Base-by-base conservation (phyloP, 2,113 vertebrate genomes). In the Chaetura pelagica region DNA sequence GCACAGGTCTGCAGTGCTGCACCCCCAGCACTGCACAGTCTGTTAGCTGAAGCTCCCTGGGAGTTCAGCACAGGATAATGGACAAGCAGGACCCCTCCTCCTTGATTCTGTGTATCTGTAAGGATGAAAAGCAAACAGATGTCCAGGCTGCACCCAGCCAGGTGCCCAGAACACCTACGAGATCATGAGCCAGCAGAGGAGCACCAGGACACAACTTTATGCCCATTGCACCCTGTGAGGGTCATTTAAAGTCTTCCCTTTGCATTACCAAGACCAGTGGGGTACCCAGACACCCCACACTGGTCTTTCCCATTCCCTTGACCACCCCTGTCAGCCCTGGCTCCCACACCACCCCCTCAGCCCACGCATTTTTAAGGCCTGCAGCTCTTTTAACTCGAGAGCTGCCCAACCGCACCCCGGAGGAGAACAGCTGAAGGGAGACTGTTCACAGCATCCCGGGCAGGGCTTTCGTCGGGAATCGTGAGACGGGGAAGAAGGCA, bases 401-500 rank as follows among this genome's bases (percentile, higher is more conserved):
- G 6, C 29, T 3, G 26, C 44, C 66, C 10, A 38, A 7, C 0
- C 1, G 11, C n/a, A n/a, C n/a, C n/a, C n/a, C n/a, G n/a, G n/a
- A n/a, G n/a, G n/a, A n/a, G n/a, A n/a, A n/a, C n/a, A n/a, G n/a
- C n/a, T n/a, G n/a, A 42, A n/a, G 29, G n/a, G 24, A 3, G 12
- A 63, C 4, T 64, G 42, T 40, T 18, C 42, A 2, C 35, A 34
- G 12, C 2, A 35, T 6, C 14, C 12, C 16, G 4, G 54, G 17
- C 29, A 73, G 44, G 7, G 12, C 2, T 26, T 77, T 40, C 58
- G 13, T 13, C 8, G 23, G 23, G 32, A 22, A 4, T 8, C 0
- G 54, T 9, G 19, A 10, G n/a, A 16, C 5, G 19, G n/a, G 4
- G 6, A 4, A 6, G 15, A 12, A 3, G 5, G 5, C 38, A 38